phyloP scores from a whole-genome alignment of 1,140 invertebrate genomes.

The Drosophila pallidifrons region DNA sequence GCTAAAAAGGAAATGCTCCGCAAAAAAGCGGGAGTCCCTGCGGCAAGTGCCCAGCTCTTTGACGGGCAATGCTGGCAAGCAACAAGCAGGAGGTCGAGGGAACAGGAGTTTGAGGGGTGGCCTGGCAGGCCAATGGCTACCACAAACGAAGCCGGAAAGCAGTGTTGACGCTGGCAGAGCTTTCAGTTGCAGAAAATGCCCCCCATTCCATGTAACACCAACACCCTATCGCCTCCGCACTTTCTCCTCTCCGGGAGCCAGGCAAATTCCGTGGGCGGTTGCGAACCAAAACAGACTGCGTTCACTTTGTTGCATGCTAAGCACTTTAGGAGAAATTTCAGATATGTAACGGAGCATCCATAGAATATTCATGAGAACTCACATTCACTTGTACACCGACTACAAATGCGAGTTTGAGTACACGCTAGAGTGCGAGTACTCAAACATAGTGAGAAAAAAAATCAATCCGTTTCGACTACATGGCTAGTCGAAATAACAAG shows the following conservation, averaged over 20 bases:
- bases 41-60: neutral
- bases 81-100: too few species aligned
- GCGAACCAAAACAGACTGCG: conserved; percentile 7
- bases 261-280: neutral
- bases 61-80: too few species aligned
- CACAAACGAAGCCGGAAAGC: conserved; percentile 40
- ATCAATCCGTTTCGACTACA: too few species aligned
- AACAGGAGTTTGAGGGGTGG: neutral
- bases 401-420: neutral
- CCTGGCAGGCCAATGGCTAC: conserved; percentile 10
- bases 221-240: neutral
- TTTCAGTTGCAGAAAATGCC: conserved; percentile 45
- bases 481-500: too few species aligned
- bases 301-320: conserved; percentile 38
- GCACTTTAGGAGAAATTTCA: conserved; percentile 30
- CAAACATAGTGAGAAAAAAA: too few species aligned
- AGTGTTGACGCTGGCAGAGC: conserved; percentile 34
- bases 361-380: conserved; percentile 37
- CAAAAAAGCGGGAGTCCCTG: conserved; percentile 29
- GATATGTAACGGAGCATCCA: conserved; percentile 15
- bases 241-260: neutral
- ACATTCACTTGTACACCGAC: neutral
- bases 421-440: neutral
- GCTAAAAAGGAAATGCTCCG: conserved; percentile 49
- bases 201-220: conserved; percentile 10